Evolutionary conservation across 1,140 invertebrate species (phyloP).

Genomic region (Brachionus plicatilis): DNA sequence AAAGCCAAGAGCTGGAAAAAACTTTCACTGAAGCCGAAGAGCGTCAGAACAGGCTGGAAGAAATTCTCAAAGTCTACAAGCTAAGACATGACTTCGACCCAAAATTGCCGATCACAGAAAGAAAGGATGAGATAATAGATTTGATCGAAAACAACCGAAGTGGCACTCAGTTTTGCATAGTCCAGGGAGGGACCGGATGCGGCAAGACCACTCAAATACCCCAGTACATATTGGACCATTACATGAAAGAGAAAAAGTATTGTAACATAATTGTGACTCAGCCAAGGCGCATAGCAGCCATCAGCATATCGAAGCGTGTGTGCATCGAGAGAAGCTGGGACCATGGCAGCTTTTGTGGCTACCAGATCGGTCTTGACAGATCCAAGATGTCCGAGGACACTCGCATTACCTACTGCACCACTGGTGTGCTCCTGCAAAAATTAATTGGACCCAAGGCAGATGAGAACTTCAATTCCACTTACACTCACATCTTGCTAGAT

Average conservation of each 20-base stretch:
- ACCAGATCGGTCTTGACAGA: constrained; percentile 48
- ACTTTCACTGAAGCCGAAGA: background rate
- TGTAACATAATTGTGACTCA: constrained; percentile 56
- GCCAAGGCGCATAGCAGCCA: constrained; percentile 54
- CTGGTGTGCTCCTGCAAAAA: constrained; percentile 53
- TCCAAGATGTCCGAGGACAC: constrained; percentile 45
- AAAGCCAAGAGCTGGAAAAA: constrained; percentile 10
- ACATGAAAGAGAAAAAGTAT: constrained; percentile 47
- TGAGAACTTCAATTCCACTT: constrained; percentile 44
- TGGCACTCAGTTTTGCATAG: constrained; percentile 49
- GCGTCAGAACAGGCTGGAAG: background rate
- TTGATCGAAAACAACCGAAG: constrained; percentile 47
- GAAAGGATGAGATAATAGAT: constrained; percentile 41
- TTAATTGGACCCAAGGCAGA: constrained; percentile 51
- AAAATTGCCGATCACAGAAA: constrained; percentile 39
- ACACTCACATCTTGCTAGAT: constrained; percentile 55
- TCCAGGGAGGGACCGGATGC: constrained; percentile 52
- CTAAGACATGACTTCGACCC: constrained; percentile 7
- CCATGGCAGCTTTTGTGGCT: constrained; percentile 51
- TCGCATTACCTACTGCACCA: constrained; percentile 53
- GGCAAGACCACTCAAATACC: constrained; percentile 55
- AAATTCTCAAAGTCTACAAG: background rate
- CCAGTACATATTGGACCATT: constrained; percentile 54
- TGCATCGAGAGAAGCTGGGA: constrained; percentile 51
- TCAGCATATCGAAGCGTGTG: constrained; percentile 51